These are phyloP conservation scores for Papilio gigon DNA, from an alignment of 2,888 invertebrate genomes.

Conservation along the genomic window DNA sequence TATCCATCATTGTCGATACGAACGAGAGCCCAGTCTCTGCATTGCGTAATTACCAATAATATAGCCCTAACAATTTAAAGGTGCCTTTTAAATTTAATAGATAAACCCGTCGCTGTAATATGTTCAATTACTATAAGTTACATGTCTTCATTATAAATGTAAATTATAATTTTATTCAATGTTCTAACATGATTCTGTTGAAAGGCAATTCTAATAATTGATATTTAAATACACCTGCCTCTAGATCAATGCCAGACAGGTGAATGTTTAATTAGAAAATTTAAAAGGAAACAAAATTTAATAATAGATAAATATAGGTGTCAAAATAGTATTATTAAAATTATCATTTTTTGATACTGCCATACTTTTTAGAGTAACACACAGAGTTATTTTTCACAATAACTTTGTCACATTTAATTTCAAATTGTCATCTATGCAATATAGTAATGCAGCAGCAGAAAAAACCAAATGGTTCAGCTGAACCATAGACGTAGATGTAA, in stretches of 20 bases:
- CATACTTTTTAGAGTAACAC: too few relatives aligned
- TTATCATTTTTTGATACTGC: background rate
- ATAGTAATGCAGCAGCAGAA: background rate
- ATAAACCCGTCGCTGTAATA: constrained; percentile 5
- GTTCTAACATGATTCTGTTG: background rate
- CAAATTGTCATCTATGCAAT: background rate
- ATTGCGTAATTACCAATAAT: background rate
- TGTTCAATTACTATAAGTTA: background rate
- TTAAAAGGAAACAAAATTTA: background rate
- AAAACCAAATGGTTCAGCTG: background rate
- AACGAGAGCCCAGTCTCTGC: background rate
- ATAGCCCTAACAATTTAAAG: background rate
- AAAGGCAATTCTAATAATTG: constrained; percentile 27
- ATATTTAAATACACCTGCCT: constrained; percentile 34
- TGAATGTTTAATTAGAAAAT: background rate
- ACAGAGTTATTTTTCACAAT: background rate
- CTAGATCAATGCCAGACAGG: background rate
- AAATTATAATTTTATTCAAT: constrained; percentile 38
- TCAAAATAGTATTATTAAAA: too few relatives aligned
- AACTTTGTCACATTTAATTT: background rate
- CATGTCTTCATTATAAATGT: background rate
- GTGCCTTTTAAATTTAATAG: background rate
- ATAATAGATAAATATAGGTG: background rate
- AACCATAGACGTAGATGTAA: background rate
- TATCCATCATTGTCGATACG: background rate